Evolutionary conservation across 2,113 vertebrate species (phyloP), one percentile per base, ranked within the genome.

Genomic region (Suncus etruscus): DNA sequence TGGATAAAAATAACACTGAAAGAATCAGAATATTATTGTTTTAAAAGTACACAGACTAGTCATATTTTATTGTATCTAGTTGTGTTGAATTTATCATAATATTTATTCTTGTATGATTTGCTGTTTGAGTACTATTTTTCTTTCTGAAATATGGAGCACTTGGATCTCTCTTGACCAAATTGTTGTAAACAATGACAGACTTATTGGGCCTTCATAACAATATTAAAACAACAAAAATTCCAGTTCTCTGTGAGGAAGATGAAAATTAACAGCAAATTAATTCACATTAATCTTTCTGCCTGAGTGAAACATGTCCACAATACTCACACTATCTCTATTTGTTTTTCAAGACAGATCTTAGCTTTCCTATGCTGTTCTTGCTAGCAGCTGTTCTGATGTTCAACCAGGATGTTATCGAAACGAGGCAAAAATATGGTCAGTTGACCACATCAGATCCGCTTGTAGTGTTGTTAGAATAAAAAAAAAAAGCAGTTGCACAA

Each of bases 151-250:
- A 87, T 82, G 76, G 51, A 92, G 88, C 91, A 94, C 32, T 93
- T 95, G 86, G 74, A 78, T 89, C n/a, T 20, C 86, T 84, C 66
- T 90, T 92, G 94, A 91, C 32, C 58, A 90, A 95, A 91, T 92
- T 66, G 73, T 45, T 85, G 0, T 79, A 87, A 94, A 94, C 45
- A 93, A 51, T 76, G 69, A 95, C 65, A 96, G 76, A 76, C 65
- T 87, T 92, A 81, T 58, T 90, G 90, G 74, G 58, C 74, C 25
- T 82, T 73, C 65, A 84, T 61, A 84, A 69, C 31, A 29, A 66
- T 66, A 91, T 70, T 94, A 61, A 68, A 73, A 86, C 22, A 88
- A 86, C 77, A 15, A 87, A 84, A 95, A 94, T 50, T 51, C 83
- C 31, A 39, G 5, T 63, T 86, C 7, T 76, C 3, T 20, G 8